Percentiles rank a stretch among this genome's conserved stretches.
Conservation (phyloP, 2,888 invertebrate species). For the Marasmarcha lunaedactyla region DNA sequence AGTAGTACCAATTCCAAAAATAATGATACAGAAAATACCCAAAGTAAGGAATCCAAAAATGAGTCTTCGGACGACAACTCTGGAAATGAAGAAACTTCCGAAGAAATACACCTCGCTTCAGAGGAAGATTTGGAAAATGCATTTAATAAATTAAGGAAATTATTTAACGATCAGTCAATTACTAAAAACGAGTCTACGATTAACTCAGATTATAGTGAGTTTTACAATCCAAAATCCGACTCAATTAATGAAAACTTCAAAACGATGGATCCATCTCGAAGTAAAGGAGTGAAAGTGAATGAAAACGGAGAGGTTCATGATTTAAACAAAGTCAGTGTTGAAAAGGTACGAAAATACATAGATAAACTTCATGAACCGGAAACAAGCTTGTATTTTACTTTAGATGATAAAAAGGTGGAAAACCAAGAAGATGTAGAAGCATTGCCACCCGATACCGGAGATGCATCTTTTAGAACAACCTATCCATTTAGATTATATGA, state of each 20-base stretch:
- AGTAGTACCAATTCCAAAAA: background rate
- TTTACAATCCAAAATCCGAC: constrained; percentile 14
- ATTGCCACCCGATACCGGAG: background rate
- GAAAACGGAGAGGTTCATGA: too few relatives aligned
- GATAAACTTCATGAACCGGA: background rate
- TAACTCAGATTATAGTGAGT: constrained; percentile 22
- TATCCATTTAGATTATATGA: constrained; percentile 14
- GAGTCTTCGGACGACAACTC: background rate
- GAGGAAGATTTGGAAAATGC: constrained; percentile 23
- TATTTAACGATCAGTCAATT: constrained; percentile 22
- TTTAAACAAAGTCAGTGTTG: background rate
- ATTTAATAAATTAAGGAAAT: constrained; percentile 30
- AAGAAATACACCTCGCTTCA: constrained; percentile 6
- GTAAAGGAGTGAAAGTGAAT: too few relatives aligned
- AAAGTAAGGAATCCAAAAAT: background rate
- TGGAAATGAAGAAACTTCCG: background rate
- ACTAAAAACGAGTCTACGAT: constrained; percentile 14
- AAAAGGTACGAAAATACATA: background rate
- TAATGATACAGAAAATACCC: background rate
- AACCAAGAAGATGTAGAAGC: background rate
- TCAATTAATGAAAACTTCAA: too few relatives aligned
- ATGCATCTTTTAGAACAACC: constrained; percentile 18
- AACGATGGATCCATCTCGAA: too few relatives aligned
- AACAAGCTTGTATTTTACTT: background rate
- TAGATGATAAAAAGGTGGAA: constrained; percentile 3